Base-by-base conservation (phyloP, 2,888 invertebrate species). In the Liodrosophila aerea region DNA sequence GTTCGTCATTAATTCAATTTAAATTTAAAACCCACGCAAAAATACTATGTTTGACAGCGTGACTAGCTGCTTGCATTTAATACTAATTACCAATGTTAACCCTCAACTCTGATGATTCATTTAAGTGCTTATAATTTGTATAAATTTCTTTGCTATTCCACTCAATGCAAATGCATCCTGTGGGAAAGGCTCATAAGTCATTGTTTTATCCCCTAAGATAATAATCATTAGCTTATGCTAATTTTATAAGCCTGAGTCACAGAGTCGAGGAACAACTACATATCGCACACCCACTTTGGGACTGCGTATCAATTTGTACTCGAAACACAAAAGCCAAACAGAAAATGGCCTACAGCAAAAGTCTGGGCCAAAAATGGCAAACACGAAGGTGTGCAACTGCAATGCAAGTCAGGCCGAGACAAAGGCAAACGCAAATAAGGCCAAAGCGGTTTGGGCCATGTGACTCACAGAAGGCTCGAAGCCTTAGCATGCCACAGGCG, bases 151-250 rank as follows among this genome's bases (percentile, higher is more conserved):
- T n/a, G n/a, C n/a, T n/a, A n/a, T n/a, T n/a, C n/a, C n/a, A n/a
- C n/a, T n/a, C n/a, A n/a, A n/a, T n/a, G n/a, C n/a, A n/a, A n/a
- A 22, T 22, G 22, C 22, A 22, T 5, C 27, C 40, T 46, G 8
- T 29, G 13, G 22, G n/a, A 13, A 29, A 7, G 9, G 7, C 0
- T 13, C 27, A 40, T 63, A 46, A 45, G 31, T 11, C 30, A 58
- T 37, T 29, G n/a, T 36, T 18, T 16, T 13, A 34, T 49, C 22
- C 37, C 12, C 34, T 7, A 37, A 44, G 76, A 75, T 82, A 72
- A 37, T 16, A 69, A 76, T 82, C 80, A 46, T 52, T 59, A 49
- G 66, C 39, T 54, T 83, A 77, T 77, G 77, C 65, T 65, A 83
- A 83, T 83, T 71, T 50, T 13, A 2, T 15, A 30, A 50, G 45